Conservation (phyloP, 2,113 vertebrate species). For the Lagopus muta region DNA sequence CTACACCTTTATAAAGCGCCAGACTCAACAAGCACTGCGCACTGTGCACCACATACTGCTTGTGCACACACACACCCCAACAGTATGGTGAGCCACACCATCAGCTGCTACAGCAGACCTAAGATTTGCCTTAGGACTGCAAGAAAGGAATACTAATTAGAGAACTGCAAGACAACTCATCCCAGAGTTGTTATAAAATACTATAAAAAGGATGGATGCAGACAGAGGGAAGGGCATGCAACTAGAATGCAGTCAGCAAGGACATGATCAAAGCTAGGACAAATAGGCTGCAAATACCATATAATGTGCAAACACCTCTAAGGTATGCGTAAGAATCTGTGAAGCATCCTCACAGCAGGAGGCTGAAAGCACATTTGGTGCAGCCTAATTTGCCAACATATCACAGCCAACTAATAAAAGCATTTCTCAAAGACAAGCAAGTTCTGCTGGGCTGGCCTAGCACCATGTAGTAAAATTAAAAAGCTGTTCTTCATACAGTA, state of each 20-base stretch:
- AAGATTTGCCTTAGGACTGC: neutral
- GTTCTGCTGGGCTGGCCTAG: constrained; percentile 18
- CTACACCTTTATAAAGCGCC: neutral
- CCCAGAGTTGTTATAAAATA: neutral
- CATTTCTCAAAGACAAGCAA: constrained; percentile 35
- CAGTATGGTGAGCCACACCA: neutral
- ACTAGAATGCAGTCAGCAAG: neutral
- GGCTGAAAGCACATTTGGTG: neutral
- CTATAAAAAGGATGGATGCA: constrained; percentile 1
- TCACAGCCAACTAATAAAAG: constrained; percentile 35
- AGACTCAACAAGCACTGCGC: neutral
- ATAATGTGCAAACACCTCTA: constrained; percentile 26
- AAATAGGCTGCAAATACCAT: constrained; percentile 23
- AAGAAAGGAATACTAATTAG: constrained; percentile 22
- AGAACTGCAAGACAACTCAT: neutral
- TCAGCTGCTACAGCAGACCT: neutral
- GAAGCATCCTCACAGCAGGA: constrained; percentile 27
- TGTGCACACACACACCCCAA: accelerated
- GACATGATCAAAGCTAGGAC: constrained; percentile 51
- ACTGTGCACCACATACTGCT: neutral
- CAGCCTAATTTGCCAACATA: constrained; percentile 12
- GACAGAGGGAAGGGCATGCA: neutral
- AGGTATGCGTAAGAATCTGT: neutral
- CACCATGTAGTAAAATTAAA: neutral
- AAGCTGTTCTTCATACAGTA: neutral